These are phyloP conservation scores for Drosophila pruinosa DNA, from an alignment of 1,140 invertebrate species.

Conservation along the genomic window DNA sequence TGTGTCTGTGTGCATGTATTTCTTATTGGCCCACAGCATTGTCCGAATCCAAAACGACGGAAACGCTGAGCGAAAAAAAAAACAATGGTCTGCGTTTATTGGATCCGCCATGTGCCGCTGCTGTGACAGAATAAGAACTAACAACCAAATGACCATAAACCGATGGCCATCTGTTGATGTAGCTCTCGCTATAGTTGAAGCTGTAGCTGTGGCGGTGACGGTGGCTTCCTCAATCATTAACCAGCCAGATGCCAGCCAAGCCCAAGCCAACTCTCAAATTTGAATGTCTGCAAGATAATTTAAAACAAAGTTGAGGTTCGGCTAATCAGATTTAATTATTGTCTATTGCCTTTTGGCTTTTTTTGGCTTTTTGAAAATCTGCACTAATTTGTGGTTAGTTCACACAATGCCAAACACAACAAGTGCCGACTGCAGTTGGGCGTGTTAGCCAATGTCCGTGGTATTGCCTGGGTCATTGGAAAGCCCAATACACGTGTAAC, in stretches of 20 bases:
- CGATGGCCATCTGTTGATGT: constrained; percentile 21
- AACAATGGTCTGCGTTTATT: constrained; percentile 34
- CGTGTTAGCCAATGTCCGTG: background rate
- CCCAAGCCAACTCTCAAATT: constrained; percentile 8
- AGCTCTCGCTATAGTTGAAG: background rate
- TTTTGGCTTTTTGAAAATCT: background rate
- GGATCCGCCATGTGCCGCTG: constrained; percentile 5
- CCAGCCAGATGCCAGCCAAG: constrained; percentile 8
- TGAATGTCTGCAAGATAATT: constrained; percentile 20
- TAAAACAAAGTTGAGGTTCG: background rate
- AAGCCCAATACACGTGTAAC: background rate
- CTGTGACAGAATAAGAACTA: constrained; percentile 34
- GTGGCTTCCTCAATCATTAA: constrained; percentile 42
- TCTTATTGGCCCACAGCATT: constrained; percentile 14
- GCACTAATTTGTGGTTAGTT: constrained; percentile 1
- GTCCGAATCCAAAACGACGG: constrained; percentile 24
- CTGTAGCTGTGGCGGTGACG: too few species aligned
- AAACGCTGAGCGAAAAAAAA: constrained; percentile 42
- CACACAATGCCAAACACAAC: background rate
- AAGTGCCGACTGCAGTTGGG: constrained; percentile 1
- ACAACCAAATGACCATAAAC: background rate
- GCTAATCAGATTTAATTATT: constrained; percentile 20
- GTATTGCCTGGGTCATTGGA: background rate
- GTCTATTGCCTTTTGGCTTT: background rate
- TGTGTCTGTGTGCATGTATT: constrained; percentile 32